Base-by-base conservation (phyloP, 2,888 invertebrate genomes). In the Papilio gigon region DNA sequence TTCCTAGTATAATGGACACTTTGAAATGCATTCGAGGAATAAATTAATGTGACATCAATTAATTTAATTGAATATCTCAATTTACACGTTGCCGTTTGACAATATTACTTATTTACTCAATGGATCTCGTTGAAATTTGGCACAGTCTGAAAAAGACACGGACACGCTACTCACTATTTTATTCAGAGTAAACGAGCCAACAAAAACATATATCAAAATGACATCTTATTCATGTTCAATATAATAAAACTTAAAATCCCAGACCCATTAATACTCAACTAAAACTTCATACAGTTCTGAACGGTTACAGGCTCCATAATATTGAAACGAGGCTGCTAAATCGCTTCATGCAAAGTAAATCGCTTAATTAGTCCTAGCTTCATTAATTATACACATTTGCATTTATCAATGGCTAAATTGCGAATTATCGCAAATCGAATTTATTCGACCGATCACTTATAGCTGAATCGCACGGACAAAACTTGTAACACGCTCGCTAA, bases 311-410 rank as follows among this genome's bases (percentile, higher is more conserved):
- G 12, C 40, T n/a, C n/a, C 1, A 25, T 22, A 60, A 37, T 11
- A 25, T 22, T 58, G 20, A 11, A 60, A 60, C 9, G 40, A 5
- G 11, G 14, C 60, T 20, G 33, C 58, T 40, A 25, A 60, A 60
- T 37, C 40, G 40, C 4, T 27, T n/a, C 22, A 37, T 53, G 5
- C 37, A 37, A 64, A 53, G 53, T 37, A 53, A 64, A 60, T 35
- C 17, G 37, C 53, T 53, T 53, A 64, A 53, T 64, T 64, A 64
- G 11, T 64, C 22, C 35, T 22, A 50, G 63, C 25, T 64, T 33
- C 63, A 50, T 63, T 64, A 50, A 50, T 63, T 63, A 37, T 37
- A 11, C 37, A 53, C 53, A 64, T 53, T 64, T 12, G 50, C 22
- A 25, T 37, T 37, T 40, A 53, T 37, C 22, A 37, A 53, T 27